These are phyloP conservation scores for Erpetoichthys calabaricus DNA, from an alignment of 2,797 vertebrate species.

Conservation along the genomic window DNA sequence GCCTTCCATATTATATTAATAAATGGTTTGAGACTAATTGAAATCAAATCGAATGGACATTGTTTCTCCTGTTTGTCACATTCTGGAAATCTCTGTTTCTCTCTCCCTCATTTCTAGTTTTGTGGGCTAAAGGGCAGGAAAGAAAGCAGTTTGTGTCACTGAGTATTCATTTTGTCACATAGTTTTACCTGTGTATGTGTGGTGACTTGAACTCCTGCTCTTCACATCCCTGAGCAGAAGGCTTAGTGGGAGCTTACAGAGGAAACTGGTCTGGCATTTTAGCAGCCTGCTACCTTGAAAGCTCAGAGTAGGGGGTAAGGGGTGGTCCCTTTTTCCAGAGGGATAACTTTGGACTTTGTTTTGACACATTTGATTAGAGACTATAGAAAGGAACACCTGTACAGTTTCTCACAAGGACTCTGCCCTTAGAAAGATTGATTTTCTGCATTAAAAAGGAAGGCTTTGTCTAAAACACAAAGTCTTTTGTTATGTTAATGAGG, in stretches of 20 bases:
- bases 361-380: constrained; percentile 79
- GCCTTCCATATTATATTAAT: too few species aligned
- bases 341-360: constrained; percentile 76
- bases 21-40: too few species aligned
- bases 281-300: neutral
- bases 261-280: constrained; percentile 3
- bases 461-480: constrained; percentile 84
- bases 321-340: constrained; percentile 19
- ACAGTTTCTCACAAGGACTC: constrained; percentile 61
- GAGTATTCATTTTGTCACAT: too few species aligned
- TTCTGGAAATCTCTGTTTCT: too few species aligned
- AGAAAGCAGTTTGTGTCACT: too few species aligned
- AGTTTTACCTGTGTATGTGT: too few species aligned
- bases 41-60: too few species aligned
- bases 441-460: constrained; percentile 77
- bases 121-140: too few species aligned
- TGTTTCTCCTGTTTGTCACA: too few species aligned
- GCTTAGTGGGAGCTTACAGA: neutral
- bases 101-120: too few species aligned
- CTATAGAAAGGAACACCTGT: constrained; percentile 74
- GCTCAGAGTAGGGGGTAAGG: neutral
- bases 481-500: constrained; percentile 97
- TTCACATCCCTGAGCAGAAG: too few species aligned
- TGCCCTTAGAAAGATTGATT: constrained; percentile 71
- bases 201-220: too few species aligned